Base-by-base conservation (phyloP, 2,113 vertebrate genomes). In the Eubucco bourcierii region DNA sequence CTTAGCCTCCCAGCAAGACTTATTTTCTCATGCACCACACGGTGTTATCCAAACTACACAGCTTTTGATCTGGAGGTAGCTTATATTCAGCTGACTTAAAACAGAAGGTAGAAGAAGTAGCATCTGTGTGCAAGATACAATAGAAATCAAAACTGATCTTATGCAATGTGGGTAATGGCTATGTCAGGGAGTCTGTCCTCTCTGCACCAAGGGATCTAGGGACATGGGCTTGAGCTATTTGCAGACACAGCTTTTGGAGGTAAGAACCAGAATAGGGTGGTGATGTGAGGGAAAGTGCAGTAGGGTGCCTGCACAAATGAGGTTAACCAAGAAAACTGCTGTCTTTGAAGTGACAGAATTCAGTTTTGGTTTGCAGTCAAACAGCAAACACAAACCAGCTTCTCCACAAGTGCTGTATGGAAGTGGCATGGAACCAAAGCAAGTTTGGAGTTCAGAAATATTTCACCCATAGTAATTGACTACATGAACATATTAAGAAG, bases 401-500 rank as follows among this genome's bases (percentile, higher is more conserved):
- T 5, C n/a, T 9, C 29, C 34, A 17, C 34, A 41, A 34, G 28
- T 3, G 15, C 37, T 8, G 5, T 8, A 3, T 44, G 39, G 55
- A 58, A 73, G 16, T 41, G 23, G 10, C 15, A 10, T 12, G 27
- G 53, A 39, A 63, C 34, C 27, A n/a, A 1, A 25, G 24, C 19
- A 28, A 21, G 21, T 67, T 60, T 64, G 34, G n/a, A 53, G 25
- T 27, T 74, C 41, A 58, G 41, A 60, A 28, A 15, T 44, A 65
- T 46, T 84, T 68, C 59, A 37, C 25, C 33, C 17, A 15, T 29
- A 71, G 8, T 31, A 52, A 61, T 23, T 94, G 59, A 61, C 33
- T 53, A 3, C 24, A 47, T 72, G 41, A 59, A 41, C 34, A 46
- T 91, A 61, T 70, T 87, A 89, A 95, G 94, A 80, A 74, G 72